Evolutionary conservation across 1,140 invertebrate species (phyloP).

Genomic region (Rhynchophorus ferrugineus): DNA sequence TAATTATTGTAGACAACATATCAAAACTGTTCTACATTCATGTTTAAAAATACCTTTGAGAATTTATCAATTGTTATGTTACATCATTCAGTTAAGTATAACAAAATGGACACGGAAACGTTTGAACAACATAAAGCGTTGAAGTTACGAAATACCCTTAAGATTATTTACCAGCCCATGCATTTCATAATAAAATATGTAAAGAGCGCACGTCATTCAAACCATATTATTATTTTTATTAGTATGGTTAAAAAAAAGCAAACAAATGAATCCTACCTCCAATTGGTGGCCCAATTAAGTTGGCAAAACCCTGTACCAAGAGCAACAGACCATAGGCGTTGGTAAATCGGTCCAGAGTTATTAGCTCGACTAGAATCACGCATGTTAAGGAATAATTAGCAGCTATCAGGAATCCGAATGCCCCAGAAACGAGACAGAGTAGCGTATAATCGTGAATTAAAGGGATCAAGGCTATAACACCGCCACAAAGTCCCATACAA

Average conservation of each 20-base stretch:
- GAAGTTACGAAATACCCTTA: no score
- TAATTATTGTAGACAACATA: no score
- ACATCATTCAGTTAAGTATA: no score
- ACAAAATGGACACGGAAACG: no score
- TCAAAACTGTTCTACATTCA: no score
- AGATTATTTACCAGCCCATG: no score
- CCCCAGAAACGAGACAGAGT: constrained; percentile 56
- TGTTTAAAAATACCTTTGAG: no score
- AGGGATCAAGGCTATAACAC: constrained; percentile 63
- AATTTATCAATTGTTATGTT: no score
- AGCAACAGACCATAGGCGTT: constrained; percentile 83
- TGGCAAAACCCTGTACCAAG: constrained; percentile 81
- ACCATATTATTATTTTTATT: not conserved
- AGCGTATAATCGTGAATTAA: constrained; percentile 52
- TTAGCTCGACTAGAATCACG: constrained; percentile 78
- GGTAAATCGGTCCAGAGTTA: constrained; percentile 79
- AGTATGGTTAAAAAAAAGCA: not conserved
- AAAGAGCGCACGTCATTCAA: no score
- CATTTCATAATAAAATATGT: no score
- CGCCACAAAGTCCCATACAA: constrained; percentile 71
- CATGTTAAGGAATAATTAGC: constrained; percentile 82
- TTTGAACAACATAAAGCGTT: no score
- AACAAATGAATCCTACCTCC: constrained; percentile 56
- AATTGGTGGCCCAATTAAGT: constrained; percentile 78
- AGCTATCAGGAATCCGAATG: constrained; percentile 78